A percentile compares a stretch with the other conserved stretches of the same genome.
phyloP scores from a whole-genome alignment of 2,888 invertebrate species.

The Allacma fusca region DNA sequence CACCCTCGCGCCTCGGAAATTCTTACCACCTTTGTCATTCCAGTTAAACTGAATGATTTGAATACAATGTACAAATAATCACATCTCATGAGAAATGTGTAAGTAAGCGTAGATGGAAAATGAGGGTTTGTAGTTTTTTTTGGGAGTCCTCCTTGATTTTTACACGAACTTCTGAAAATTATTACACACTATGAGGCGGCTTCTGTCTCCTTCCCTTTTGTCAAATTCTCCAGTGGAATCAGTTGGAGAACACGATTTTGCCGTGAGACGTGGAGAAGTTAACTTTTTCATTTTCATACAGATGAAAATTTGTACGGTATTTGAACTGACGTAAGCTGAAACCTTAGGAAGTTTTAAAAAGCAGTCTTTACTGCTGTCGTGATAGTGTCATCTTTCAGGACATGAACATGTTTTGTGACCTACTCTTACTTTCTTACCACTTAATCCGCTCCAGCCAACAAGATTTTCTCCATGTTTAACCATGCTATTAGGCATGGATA shows the following conservation, averaged over 20 bases:
- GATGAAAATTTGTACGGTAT: neutral
- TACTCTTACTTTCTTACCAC: neutral
- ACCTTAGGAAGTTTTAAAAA: neutral
- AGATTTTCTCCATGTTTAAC: neutral
- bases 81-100: too few relatives aligned
- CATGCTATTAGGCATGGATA: neutral
- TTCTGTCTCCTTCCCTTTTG: neutral
- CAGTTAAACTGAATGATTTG: too few relatives aligned
- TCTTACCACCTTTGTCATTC: too few relatives aligned
- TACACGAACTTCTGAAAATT: too few relatives aligned
- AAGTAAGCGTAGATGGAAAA: too few relatives aligned
- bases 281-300: conserved; percentile 7
- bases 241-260: neutral
- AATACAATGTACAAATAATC: too few relatives aligned
- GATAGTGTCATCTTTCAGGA: conserved; percentile 2
- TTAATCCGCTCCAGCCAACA: neutral
- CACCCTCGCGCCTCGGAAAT: too few relatives aligned
- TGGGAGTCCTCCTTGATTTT: too few relatives aligned
- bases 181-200: too few relatives aligned
- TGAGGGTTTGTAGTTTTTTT: too few relatives aligned
- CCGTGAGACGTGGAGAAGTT: neutral
- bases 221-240: neutral
- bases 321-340: neutral
- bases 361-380: neutral
- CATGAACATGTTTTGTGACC: conserved; percentile 7